Conservation (phyloP, 2,797 vertebrate genomes). For the Oryzias sinensis region DNA sequence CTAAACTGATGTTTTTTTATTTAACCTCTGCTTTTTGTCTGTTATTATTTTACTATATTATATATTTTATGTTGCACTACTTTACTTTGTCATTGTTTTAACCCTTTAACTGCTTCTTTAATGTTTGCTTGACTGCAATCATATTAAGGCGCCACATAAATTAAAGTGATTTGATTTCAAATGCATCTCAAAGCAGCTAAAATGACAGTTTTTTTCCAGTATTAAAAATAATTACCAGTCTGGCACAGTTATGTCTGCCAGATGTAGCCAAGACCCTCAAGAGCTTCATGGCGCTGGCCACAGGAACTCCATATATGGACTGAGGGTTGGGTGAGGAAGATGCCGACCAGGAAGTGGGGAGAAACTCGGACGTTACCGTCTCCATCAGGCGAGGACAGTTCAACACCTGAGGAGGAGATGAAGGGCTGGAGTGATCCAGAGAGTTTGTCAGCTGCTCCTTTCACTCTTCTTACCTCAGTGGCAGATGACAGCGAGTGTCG, state of each 20-base stretch:
- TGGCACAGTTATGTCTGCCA: slow-evolving; percentile 87
- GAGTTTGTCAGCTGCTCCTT: neutral
- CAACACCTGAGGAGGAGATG: slow-evolving; percentile 77
- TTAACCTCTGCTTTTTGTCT: too few species aligned
- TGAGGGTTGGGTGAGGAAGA: slow-evolving; percentile 52
- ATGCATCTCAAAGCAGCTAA: neutral
- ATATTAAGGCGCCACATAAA: too few species aligned
- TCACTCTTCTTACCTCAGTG: slow-evolving; percentile 73
- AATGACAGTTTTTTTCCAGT: neutral
- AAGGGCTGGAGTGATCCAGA: neutral
- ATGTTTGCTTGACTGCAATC: too few species aligned
- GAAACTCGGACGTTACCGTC: slow-evolving; percentile 87
- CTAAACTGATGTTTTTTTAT: too few species aligned
- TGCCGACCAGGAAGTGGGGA: slow-evolving; percentile 85
- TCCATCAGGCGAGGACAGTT: slow-evolving; percentile 90
- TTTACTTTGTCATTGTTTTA: too few species aligned
- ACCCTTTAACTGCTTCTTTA: too few species aligned
- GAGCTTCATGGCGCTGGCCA: slow-evolving; percentile 88
- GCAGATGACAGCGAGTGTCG: slow-evolving; percentile 88
- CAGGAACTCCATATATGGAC: slow-evolving; percentile 83
- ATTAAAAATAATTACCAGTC: slow-evolving; percentile 79
- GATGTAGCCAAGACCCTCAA: slow-evolving; percentile 87
- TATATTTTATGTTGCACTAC: too few species aligned
- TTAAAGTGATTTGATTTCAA: too few species aligned
- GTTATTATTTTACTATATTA: too few species aligned